A percentile compares a stretch with the other conserved stretches of the same genome.
Conservation (phyloP, 2,888 invertebrate species). For the Acrocyrtus sp. region DNA sequence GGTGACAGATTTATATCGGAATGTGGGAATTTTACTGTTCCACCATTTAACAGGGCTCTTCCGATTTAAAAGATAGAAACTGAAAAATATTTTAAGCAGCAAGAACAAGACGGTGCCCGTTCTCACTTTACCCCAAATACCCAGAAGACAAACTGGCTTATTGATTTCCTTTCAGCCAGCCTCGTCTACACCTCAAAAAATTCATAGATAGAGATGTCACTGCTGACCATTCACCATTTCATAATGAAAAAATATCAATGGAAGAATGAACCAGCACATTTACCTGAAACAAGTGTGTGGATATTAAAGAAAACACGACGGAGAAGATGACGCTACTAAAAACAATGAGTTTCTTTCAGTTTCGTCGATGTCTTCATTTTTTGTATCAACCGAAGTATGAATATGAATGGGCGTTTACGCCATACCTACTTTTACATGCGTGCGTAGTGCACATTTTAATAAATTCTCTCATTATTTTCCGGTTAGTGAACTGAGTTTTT, state of each 20-base stretch:
- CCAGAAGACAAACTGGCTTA: too few species aligned
- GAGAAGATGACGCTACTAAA: conserved; percentile 3
- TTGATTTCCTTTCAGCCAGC: too few species aligned
- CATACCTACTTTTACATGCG: not conserved
- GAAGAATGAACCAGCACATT: conserved; percentile 40
- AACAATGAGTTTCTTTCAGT: conserved; percentile 34
- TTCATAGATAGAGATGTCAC: conserved; percentile 49
- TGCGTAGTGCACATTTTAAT: not conserved
- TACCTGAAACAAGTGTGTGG: not conserved
- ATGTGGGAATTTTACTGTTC: too few species aligned
- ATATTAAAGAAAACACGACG: conserved; percentile 9
- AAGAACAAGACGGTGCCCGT: too few species aligned
- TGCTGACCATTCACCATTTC: too few species aligned
- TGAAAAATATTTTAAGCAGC: too few species aligned
- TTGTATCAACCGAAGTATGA: not conserved
- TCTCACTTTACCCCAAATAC: too few species aligned
- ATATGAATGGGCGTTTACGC: not conserved
- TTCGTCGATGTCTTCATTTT: too few species aligned
- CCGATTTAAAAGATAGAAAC: too few species aligned
- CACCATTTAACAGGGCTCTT: too few species aligned
- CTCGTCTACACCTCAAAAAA: too few species aligned
- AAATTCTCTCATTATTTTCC: not conserved
- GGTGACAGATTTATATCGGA: too few species aligned
- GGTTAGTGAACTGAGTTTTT: not conserved
- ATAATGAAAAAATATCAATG: conserved; percentile 34